A percentile compares a stretch with the other conserved stretches of the same genome.
Evolutionary conservation across 2,797 vertebrate species (phyloP).

Genomic region (Phaenicophaeus curvirostris): DNA sequence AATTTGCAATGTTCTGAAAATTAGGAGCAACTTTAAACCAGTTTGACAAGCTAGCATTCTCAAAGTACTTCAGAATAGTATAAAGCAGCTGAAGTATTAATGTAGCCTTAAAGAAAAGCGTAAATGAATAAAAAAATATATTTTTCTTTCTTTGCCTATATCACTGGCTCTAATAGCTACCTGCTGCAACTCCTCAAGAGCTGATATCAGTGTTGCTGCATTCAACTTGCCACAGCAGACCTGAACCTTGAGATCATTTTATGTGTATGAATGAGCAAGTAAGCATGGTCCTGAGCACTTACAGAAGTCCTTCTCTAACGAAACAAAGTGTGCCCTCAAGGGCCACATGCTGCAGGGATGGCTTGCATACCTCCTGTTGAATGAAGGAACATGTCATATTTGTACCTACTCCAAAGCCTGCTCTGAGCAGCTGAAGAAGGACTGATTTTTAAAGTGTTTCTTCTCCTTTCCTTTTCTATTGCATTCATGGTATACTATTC

Average conservation of each 20-base stretch:
- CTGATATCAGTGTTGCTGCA: neutral
- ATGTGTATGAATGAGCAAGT: neutral
- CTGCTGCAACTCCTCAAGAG: neutral
- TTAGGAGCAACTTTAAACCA: neutral
- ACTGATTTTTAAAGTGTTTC: neutral
- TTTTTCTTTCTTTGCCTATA: neutral
- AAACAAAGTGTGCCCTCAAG: fast-evolving
- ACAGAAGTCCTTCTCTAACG: neutral
- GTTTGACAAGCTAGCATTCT: neutral
- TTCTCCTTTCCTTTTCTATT: neutral
- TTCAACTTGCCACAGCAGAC: neutral
- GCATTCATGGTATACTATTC: neutral
- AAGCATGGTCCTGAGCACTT: neutral
- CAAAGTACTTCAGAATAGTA: neutral
- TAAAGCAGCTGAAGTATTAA: neutral
- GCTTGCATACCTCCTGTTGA: neutral
- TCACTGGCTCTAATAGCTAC: neutral
- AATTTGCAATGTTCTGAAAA: neutral
- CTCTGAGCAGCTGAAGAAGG: neutral
- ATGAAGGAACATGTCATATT: neutral
- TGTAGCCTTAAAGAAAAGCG: neutral
- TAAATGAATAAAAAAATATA: neutral
- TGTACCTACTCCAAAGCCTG: neutral
- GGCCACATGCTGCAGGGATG: neutral
- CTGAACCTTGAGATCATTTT: neutral